These are phyloP conservation scores for Adrianichthys oophorus DNA, from an alignment of 2,797 vertebrate genomes.

Conservation along the genomic window DNA sequence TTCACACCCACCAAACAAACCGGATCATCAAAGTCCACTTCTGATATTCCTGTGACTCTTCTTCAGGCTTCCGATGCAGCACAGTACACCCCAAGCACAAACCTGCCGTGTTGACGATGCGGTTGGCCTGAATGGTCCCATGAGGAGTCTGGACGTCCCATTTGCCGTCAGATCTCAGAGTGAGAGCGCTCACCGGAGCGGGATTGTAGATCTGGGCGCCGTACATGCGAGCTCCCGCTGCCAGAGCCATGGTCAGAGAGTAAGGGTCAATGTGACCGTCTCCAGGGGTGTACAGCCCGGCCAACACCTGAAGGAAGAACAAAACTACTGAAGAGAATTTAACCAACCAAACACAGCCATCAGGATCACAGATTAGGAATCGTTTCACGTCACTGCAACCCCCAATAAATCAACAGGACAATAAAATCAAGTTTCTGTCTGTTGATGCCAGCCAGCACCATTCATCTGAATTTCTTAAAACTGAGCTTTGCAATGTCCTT, in stretches of 20 bases:
- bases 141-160: slow-evolving; percentile 93
- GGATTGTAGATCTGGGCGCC: slow-evolving; percentile 91
- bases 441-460: too few relatives aligned
- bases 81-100: slow-evolving; percentile 24
- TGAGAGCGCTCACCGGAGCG: slow-evolving; percentile 83
- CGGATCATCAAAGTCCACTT: too few relatives aligned
- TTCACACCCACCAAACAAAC: too few relatives aligned
- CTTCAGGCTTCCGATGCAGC: neutral
- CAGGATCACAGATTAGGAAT: too few relatives aligned
- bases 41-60: neutral
- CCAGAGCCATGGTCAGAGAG: slow-evolving; percentile 96
- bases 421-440: too few relatives aligned
- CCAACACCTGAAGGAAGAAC: slow-evolving; percentile 81
- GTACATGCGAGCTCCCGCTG: slow-evolving; percentile 91
- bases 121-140: slow-evolving; percentile 86
- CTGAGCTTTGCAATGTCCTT: too few relatives aligned
- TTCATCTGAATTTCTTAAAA: too few relatives aligned
- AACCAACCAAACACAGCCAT: too few relatives aligned
- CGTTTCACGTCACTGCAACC: too few relatives aligned
- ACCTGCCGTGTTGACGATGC: slow-evolving; percentile 93
- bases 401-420: too few relatives aligned
- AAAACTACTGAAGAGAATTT: neutral
- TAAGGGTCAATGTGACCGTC: slow-evolving; percentile 98
- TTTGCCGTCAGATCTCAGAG: slow-evolving; percentile 80
- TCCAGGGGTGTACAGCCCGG: slow-evolving; percentile 92